Base-by-base conservation (phyloP, 2,888 invertebrate genomes). In the Polydrusus tereticollis region DNA sequence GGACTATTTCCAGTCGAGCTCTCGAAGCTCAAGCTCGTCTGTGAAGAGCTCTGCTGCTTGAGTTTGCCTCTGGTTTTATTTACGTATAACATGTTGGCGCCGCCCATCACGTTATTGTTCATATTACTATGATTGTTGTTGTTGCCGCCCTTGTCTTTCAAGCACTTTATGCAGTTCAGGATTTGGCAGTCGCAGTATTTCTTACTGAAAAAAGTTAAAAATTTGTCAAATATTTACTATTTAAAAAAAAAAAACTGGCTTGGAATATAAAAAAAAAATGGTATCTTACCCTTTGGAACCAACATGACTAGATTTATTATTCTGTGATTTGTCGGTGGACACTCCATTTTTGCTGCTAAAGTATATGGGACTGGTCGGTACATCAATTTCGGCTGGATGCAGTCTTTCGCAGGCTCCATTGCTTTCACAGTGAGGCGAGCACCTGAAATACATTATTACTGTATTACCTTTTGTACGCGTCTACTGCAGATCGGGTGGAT, bases 1-100 rank as follows among this genome's bases (percentile, higher is more conserved):
- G 88, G 88, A 63, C 88, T 88, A 75, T 87, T 87, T 69, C 87
- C 86, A 76, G 87, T 86, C 76, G 86, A 87, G 74, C 86, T 86
- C 71, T 86, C 86, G 69, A 88, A 88, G 70, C 88, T 88, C 76
- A 87, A 86, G 80, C 88, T 88, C 65, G 84, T 84, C 76, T 83
- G 83, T 45, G 79, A 85, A 12, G 85, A 85, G 76, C 84, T 84
- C 75, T 85, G 84, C 73, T 86, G 86, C 72, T 82, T 78, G 55
- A 86, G 74, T 74, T 84, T 86, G 4, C 81, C 81, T 60, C 82
- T 80, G n/a, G 77, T 71, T 76, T 79, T 79, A 77, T 74, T 81
- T 63, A 84, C 83, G 14, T 80, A 80, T 76, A 85, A 77, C 50
- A 78, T 79, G 68, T 84, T 83, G 23, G 81, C 76, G 74, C 77